Evolutionary conservation across 2,888 invertebrate species (phyloP).

Genomic region (Protodeltote pygarga): DNA sequence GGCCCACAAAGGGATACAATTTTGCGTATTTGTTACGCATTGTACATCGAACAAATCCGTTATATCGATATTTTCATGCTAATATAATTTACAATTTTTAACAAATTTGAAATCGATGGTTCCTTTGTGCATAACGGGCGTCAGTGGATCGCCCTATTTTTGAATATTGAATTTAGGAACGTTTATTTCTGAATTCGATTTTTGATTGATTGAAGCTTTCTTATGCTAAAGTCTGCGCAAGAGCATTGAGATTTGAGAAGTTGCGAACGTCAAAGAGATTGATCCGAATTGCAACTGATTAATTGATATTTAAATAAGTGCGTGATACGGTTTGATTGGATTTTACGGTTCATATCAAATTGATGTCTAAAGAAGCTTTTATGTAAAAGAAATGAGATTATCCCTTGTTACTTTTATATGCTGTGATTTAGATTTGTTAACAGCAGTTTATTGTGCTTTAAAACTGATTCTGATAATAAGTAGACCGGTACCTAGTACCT

Average conservation of each 20-base stretch:
- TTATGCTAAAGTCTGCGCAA: constrained; percentile 40
- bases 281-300: constrained; percentile 47
- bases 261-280: constrained; percentile 47
- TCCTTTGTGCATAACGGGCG: constrained; percentile 66
- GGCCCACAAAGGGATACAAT: constrained; percentile 70
- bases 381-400: constrained; percentile 15
- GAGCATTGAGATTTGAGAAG: constrained; percentile 34
- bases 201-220: constrained; percentile 49
- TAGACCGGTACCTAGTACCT: too few species aligned
- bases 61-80: constrained; percentile 77
- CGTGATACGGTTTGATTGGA: constrained; percentile 32
- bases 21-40: constrained; percentile 77
- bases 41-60: constrained; percentile 79
- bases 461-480: too few species aligned
- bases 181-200: constrained; percentile 42
- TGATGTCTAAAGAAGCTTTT: constrained; percentile 15
- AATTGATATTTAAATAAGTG: constrained; percentile 60
- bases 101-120: constrained; percentile 63
- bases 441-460: too few species aligned
- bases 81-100: constrained; percentile 62
- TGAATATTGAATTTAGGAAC: constrained; percentile 28
- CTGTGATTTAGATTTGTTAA: background rate
- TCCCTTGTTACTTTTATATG: too few species aligned
- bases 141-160: constrained; percentile 59
- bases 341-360: constrained; percentile 27